Conservation (phyloP, 1,140 invertebrate genomes). For the Chrysopa pallens region DNA sequence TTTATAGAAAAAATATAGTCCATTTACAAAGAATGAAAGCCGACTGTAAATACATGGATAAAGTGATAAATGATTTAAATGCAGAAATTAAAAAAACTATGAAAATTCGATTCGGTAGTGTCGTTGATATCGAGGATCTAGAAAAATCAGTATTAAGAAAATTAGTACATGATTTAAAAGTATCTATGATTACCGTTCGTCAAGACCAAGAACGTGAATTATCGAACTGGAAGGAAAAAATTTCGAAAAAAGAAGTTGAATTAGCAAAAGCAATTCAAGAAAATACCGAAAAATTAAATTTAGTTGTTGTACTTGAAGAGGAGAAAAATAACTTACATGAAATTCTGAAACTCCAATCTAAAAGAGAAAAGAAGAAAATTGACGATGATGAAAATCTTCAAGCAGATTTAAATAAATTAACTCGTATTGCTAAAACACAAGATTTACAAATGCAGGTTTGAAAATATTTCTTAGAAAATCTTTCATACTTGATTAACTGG, state of each 20-base stretch:
- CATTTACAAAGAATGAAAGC: slow-evolving; percentile 33
- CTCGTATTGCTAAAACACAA: slow-evolving; percentile 17
- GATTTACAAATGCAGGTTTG: slow-evolving; percentile 22
- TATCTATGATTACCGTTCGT: slow-evolving; percentile 25
- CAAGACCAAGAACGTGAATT: slow-evolving; percentile 23
- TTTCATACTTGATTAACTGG: neutral
- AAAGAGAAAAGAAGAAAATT: slow-evolving; percentile 15
- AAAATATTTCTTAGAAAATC: neutral
- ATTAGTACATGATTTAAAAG: slow-evolving; percentile 30
- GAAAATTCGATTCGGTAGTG: slow-evolving; percentile 33
- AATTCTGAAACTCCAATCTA: slow-evolving; percentile 21
- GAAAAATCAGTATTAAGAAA: slow-evolving; percentile 33
- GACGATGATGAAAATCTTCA: slow-evolving; percentile 13
- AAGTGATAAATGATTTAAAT: slow-evolving; percentile 27
- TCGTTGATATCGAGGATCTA: slow-evolving; percentile 30
- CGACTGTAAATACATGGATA: slow-evolving; percentile 33
- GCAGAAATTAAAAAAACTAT: slow-evolving; percentile 28
- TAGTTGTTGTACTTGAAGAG: slow-evolving; percentile 31
- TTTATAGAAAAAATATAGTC: slow-evolving; percentile 23
- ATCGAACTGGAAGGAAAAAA: slow-evolving; percentile 13
- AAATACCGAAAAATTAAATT: slow-evolving; percentile 35
- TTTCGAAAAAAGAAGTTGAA: slow-evolving; percentile 17
- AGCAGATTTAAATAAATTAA: slow-evolving; percentile 21
- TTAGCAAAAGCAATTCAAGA: slow-evolving; percentile 26
- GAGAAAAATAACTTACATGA: slow-evolving; percentile 29